A percentile compares a stretch with the other conserved stretches of the same genome.
phyloP scores from a whole-genome alignment of 1,140 invertebrate genomes.

The Andrena cerasifolii region DNA sequence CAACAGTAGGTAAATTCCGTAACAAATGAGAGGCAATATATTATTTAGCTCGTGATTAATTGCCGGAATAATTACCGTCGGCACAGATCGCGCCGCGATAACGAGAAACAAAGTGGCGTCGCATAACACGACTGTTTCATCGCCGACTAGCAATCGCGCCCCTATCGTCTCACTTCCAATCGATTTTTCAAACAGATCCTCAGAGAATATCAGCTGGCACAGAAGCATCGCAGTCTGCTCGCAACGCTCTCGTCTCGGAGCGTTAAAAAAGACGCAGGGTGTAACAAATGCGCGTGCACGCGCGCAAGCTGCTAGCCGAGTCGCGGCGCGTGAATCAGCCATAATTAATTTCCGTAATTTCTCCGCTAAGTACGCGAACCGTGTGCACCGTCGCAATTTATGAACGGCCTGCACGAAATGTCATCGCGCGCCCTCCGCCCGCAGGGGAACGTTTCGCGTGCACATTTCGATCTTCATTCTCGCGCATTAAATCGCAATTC shows the following conservation, averaged over 20 bases:
- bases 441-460: background rate
- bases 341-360: conserved; percentile 47
- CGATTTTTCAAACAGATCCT: too few species aligned
- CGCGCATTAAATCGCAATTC: conserved; percentile 15
- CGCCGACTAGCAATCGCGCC: background rate
- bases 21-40: conserved; percentile 10
- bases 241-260: background rate
- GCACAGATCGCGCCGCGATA: background rate
- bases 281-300: background rate
- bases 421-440: conserved; percentile 18
- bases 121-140: background rate
- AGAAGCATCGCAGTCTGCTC: too few species aligned
- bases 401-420: conserved; percentile 45
- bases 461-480: conserved; percentile 46
- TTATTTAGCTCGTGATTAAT: conserved; percentile 39
- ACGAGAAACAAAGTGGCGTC: background rate
- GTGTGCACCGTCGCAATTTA: conserved; percentile 37
- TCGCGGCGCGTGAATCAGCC: conserved; percentile 33
- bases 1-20: conserved; percentile 7
- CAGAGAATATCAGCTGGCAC: too few species aligned
- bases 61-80: background rate
- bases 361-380: conserved; percentile 26
- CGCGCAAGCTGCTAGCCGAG: background rate
- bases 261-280: background rate
- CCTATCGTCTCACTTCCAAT: background rate